Evolutionary conservation across 2,113 vertebrate genomes (phyloP).

Genomic region (Forbesichthys agassizii): DNA sequence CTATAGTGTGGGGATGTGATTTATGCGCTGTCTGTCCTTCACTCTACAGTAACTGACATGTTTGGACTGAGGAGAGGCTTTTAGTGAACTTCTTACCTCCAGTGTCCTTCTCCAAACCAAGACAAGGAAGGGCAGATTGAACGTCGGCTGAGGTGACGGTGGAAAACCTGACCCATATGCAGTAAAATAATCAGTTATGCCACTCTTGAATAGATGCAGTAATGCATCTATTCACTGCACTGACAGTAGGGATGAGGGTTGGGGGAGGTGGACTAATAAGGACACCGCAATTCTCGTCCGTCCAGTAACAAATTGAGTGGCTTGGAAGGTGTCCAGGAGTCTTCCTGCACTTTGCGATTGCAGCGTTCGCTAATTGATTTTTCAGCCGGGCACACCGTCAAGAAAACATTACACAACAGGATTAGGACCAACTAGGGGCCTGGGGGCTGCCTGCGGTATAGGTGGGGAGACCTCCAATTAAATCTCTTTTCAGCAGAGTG

Average conservation of each 20-base stretch:
- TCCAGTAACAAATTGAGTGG: constrained; percentile 51
- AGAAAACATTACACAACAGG: constrained; percentile 62
- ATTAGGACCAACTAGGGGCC: constrained; percentile 49
- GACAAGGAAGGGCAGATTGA: constrained; percentile 1
- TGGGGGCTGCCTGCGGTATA: constrained; percentile 22
- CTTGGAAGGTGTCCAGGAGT: constrained; percentile 52
- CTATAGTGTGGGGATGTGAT: constrained; percentile 59
- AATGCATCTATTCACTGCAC: constrained; percentile 9
- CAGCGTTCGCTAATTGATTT: constrained; percentile 69
- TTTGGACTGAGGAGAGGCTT: constrained; percentile 47
- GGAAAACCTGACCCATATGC: constrained; percentile 8
- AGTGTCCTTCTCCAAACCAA: background rate
- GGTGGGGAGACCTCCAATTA: constrained; percentile 48
- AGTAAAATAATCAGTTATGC: no score
- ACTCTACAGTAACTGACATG: constrained; percentile 48
- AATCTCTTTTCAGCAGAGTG: constrained; percentile 36
- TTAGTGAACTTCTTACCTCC: constrained; percentile 34
- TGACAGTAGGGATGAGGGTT: background rate
- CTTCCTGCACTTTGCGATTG: constrained; percentile 57
- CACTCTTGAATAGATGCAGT: background rate
- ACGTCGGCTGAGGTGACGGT: background rate
- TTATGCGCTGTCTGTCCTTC: constrained; percentile 65
- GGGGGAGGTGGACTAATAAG: constrained; percentile 5
- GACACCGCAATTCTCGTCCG: constrained; percentile 28
- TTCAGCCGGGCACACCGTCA: constrained; percentile 53